A percentile compares a stretch with the other conserved stretches of the same genome.
These are phyloP conservation scores for Triops cancriformis DNA, from an alignment of 1,140 invertebrate species.

Conservation along the genomic window DNA sequence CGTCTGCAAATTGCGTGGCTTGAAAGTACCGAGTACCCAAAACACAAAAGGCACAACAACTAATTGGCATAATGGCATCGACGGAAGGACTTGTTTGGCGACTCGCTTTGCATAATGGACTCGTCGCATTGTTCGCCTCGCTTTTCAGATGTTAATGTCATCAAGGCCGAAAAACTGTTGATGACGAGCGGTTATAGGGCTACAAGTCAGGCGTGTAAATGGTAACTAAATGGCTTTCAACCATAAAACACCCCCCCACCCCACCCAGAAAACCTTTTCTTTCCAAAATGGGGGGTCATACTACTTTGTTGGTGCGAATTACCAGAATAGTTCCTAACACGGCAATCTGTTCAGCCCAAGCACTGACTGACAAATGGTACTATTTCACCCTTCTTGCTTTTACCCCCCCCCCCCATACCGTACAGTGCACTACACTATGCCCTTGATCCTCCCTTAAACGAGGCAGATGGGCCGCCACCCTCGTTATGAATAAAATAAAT, in stretches of 20 bases:
- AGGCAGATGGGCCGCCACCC: conserved; percentile 4
- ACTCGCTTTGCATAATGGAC: background rate
- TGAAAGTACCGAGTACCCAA: background rate
- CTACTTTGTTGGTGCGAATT: background rate
- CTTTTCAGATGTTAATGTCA: background rate
- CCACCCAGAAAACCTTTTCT: background rate
- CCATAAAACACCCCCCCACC: background rate
- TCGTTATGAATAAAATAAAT: conserved; percentile 12
- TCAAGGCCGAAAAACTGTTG: conserved; percentile 10
- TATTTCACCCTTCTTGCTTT: background rate
- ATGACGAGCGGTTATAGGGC: conserved; percentile 8
- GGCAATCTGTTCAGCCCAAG: conserved; percentile 1
- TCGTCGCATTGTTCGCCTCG: background rate
- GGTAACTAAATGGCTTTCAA: background rate
- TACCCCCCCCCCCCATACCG: background rate
- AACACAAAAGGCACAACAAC: background rate
- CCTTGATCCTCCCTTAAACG: background rate
- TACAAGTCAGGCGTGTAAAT: conserved; percentile 5
- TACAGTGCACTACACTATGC: too few relatives aligned
- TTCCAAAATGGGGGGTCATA: background rate
- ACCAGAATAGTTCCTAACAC: conserved; percentile 2
- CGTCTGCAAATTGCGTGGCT: too few relatives aligned
- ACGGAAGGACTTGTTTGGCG: background rate
- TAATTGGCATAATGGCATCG: background rate
- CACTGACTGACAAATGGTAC: background rate